These are phyloP conservation scores for Ormia ochracea DNA, from an alignment of 2,888 invertebrate species.

Conservation along the genomic window DNA sequence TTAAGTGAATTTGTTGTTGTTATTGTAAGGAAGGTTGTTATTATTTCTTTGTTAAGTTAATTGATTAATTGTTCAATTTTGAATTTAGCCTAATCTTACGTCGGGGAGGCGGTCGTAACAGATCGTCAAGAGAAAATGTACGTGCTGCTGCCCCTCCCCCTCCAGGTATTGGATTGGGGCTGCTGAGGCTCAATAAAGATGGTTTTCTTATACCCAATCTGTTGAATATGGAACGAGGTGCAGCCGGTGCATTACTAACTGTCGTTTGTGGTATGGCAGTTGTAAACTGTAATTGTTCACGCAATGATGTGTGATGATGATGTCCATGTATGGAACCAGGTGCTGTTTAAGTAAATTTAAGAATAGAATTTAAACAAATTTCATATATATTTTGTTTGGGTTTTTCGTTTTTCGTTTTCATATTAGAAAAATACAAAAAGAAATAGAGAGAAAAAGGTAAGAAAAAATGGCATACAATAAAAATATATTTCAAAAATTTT, in stretches of 20 bases:
- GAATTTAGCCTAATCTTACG: constrained; percentile 81
- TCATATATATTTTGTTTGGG: constrained; percentile 21
- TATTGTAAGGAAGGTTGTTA: constrained; percentile 12
- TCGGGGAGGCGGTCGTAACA: constrained; percentile 89
- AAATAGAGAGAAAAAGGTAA: constrained; percentile 42
- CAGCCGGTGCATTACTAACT: constrained; percentile 78
- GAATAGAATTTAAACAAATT: constrained; percentile 31
- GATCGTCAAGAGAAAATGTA: constrained; percentile 92
- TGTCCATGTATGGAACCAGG: constrained; percentile 71
- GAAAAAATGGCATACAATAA: constrained; percentile 45
- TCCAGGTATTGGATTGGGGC: constrained; percentile 78
- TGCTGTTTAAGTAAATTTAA: constrained; percentile 67
- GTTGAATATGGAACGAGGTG: constrained; percentile 85
- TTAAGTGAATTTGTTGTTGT: constrained; percentile 27
- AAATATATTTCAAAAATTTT: constrained; percentile 7
- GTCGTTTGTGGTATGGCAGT: constrained; percentile 77
- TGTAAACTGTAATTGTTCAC: constrained; percentile 79
- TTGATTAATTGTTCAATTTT: constrained; percentile 62
- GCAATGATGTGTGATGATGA: constrained; percentile 80
- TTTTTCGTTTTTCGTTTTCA: not conserved
- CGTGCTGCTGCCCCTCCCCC: constrained; percentile 82
- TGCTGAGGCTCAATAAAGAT: constrained; percentile 88
- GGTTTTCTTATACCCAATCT: constrained; percentile 92
- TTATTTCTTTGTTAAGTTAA: constrained; percentile 12
- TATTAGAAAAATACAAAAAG: constrained; percentile 16